Conservation (phyloP, 2,113 vertebrate genomes). For the Anthoscopus minutus region DNA sequence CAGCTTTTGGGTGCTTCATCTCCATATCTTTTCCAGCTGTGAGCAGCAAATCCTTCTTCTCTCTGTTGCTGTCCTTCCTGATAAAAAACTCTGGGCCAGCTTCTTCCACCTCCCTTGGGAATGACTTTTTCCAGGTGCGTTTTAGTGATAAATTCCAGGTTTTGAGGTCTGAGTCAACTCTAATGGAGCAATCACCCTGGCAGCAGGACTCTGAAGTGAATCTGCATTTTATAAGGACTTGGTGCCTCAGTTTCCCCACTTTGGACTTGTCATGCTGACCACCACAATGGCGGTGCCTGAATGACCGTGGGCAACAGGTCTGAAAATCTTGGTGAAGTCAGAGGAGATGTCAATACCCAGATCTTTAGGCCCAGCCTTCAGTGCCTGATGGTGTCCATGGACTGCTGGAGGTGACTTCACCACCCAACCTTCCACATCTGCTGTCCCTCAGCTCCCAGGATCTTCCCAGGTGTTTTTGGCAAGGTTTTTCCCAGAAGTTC, state of each 20-base stretch:
- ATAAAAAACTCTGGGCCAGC: neutral
- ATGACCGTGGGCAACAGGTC: neutral
- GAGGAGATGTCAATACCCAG: neutral
- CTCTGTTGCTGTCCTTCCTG: neutral
- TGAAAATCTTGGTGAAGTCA: neutral
- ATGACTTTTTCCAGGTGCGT: neutral
- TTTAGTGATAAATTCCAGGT: neutral
- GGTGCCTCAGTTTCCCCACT: neutral
- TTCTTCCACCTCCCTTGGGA: neutral
- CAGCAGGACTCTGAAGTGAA: neutral
- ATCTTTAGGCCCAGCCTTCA: neutral
- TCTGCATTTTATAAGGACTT: neutral
- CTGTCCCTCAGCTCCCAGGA: neutral
- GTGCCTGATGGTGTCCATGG: neutral
- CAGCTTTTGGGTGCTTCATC: neutral
- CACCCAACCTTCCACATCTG: neutral
- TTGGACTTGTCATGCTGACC: neutral
- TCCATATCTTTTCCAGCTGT: neutral
- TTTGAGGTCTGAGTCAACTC: neutral
- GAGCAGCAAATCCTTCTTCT: neutral
- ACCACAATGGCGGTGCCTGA: neutral
- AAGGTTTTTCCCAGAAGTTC: neutral
- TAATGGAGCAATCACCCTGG: rapidly evolving
- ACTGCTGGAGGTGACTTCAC: neutral
- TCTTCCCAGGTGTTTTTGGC: neutral